A percentile compares a stretch with the other conserved stretches of the same genome.
Evolutionary conservation across 2,888 invertebrate genomes (phyloP).

Genomic region (Nineta flava): DNA sequence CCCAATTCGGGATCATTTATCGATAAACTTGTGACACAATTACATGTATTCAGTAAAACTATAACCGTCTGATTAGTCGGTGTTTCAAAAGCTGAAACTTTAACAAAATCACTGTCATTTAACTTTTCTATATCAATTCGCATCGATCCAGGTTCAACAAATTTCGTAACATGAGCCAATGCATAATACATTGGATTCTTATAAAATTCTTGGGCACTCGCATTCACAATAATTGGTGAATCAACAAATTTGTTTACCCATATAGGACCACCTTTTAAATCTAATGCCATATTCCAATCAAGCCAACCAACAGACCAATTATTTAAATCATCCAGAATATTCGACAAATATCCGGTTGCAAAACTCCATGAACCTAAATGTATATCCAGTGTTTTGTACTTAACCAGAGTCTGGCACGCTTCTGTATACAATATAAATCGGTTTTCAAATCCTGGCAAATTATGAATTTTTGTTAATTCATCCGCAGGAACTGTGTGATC

Average conservation of each 20-base stretch:
- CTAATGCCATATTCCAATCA: constrained; percentile 78
- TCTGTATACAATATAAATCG: constrained; percentile 69
- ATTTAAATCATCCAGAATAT: constrained; percentile 48
- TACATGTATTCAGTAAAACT: constrained; percentile 22
- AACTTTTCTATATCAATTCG: constrained; percentile 22
- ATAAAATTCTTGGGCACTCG: constrained; percentile 51
- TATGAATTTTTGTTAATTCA: constrained; percentile 40
- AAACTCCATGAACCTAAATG: constrained; percentile 59
- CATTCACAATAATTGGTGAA: constrained; percentile 54
- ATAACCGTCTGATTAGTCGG: constrained; percentile 32
- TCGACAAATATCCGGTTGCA: constrained; percentile 44
- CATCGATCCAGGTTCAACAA: constrained; percentile 43
- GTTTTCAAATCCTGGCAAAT: constrained; percentile 36
- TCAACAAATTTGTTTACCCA: constrained; percentile 68
- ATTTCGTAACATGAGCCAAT: constrained; percentile 58
- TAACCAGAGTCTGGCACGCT: constrained; percentile 46
- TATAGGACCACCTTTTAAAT: constrained; percentile 63
- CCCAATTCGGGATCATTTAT: no score
- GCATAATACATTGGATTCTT: constrained; percentile 83
- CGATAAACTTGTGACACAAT: no score
- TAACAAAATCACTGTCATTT: constrained; percentile 21
- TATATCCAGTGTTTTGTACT: constrained; percentile 25
- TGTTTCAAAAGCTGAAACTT: constrained; percentile 33
- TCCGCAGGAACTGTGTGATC: constrained; percentile 40
- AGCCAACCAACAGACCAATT: constrained; percentile 70